Evolutionary conservation across 2,888 invertebrate genomes (phyloP).

Genomic region (Patella caerulea): DNA sequence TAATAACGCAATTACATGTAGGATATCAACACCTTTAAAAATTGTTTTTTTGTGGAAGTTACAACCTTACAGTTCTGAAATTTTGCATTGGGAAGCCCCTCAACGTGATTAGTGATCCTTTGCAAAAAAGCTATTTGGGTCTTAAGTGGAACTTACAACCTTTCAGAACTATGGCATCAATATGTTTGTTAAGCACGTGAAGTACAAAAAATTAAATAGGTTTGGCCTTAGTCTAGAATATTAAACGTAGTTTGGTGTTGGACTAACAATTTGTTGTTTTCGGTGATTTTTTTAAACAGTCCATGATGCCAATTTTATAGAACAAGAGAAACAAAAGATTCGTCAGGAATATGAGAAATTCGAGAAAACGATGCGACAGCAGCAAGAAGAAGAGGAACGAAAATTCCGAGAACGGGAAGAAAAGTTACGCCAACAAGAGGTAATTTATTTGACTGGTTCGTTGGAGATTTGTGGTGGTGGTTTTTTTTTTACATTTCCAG

Average conservation of each 20-base stretch:
- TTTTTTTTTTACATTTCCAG: background rate
- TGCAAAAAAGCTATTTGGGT: no score
- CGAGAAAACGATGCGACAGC: constrained; percentile 6
- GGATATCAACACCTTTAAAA: no score
- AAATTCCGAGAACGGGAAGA: constrained; percentile 47
- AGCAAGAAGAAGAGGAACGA: constrained; percentile 35
- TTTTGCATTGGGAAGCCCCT: no score
- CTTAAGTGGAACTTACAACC: no score
- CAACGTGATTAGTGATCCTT: no score
- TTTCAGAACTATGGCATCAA: no score
- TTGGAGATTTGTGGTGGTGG: background rate
- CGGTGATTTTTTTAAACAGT: background rate
- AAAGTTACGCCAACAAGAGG: constrained; percentile 50
- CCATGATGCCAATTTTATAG: background rate
- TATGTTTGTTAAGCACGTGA: no score
- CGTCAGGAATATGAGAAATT: constrained; percentile 29
- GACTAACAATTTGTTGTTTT: background rate
- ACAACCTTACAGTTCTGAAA: no score
- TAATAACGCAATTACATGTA: no score
- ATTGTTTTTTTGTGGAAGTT: no score
- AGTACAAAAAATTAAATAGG: no score
- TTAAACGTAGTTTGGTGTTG: constrained; percentile 1
- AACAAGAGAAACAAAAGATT: constrained; percentile 1
- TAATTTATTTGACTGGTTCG: constrained; percentile 23
- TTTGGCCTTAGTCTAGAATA: no score